Evolutionary conservation across 35 echinoderm and acorn worm genomes (phyloP).

Genomic region (Patiria miniata): DNA sequence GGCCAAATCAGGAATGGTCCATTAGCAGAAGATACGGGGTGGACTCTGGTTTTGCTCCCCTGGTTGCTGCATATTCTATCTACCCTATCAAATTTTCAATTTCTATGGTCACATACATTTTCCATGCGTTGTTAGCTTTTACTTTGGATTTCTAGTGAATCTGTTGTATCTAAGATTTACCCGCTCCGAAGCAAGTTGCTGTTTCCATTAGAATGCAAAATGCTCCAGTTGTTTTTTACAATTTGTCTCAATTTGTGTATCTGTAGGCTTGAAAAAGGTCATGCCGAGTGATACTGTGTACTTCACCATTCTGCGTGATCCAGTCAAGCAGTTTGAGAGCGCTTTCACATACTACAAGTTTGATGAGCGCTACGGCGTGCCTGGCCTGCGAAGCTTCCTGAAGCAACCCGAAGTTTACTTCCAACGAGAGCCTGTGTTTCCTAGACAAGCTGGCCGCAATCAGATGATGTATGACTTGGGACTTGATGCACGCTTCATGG

Average conservation of each 20-base stretch:
- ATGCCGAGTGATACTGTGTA: slow-evolving; percentile 77
- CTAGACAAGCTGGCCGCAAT: slow-evolving; percentile 62
- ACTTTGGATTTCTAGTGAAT: too few species aligned
- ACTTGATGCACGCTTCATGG: slow-evolving; percentile 57
- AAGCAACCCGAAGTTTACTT: slow-evolving; percentile 49
- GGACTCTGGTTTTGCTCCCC: too few species aligned
- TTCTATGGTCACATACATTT: too few species aligned
- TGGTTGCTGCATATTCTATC: too few species aligned
- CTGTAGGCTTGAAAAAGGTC: slow-evolving; percentile 58
- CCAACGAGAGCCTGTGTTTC: slow-evolving; percentile 4
- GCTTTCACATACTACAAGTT: slow-evolving; percentile 85
- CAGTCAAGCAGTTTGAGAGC: slow-evolving; percentile 88
- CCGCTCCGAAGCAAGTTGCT: too few species aligned
- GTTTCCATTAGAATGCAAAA: too few species aligned
- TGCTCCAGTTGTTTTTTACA: too few species aligned
- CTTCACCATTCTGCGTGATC: slow-evolving; percentile 84
- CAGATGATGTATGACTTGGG: slow-evolving; percentile 93
- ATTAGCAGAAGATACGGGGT: too few species aligned
- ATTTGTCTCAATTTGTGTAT: slow-evolving; percentile 18
- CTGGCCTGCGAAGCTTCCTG: slow-evolving; percentile 42
- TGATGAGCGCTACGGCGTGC: slow-evolving; percentile 40
- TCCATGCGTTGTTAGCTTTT: too few species aligned
- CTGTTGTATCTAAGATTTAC: too few species aligned
- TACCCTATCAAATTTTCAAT: too few species aligned
- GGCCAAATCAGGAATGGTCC: too few species aligned